Evolutionary conservation across 2,797 vertebrate species (phyloP), one percentile per base, ranked within the genome.

Genomic region (Sebastes umbrosus): DNA sequence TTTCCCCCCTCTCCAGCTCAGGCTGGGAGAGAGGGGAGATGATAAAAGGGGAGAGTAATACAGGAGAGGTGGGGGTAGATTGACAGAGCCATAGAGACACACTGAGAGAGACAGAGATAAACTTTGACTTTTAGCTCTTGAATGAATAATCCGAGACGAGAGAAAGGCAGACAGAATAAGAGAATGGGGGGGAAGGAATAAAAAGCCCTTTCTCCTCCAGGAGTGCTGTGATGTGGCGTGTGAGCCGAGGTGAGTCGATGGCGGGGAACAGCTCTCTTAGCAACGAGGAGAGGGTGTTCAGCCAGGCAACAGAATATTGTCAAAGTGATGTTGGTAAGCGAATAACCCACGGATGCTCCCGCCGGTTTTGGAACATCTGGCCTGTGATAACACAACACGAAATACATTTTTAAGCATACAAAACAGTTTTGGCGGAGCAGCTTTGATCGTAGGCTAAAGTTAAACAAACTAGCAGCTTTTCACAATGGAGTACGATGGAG

Each of bases 91-190:
- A 13, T 27, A 24, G 73, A 78, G 73, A 66, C 74, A 64, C 25
- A 11, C 18, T 4, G 69, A 79, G 64, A 62, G 34, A 77, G 84
- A 72, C 43, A 6, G 62, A 7, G 62, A 86, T 84, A 85, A 84
- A 89, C 88, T 87, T 82, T 87, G 89, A 84, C 90, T 89, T 86
- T 84, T 63, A 80, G 79, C 79, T 84, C 81, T 72, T 58, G 80
- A 24, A 69, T 84, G 84, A 89, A 85, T 82, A 76, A 87, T 87
- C 86, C 54, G 75, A 77, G 80, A 73, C 25, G 24, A 79, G 88
- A 79, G 66, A 71, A 67, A 83, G 78, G 59, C 52, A 77, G 88
- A 82, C 70, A 68, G 80, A 70, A 50, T 2, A 29, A 69, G 57
- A 80, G 78, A 75, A 34, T 1, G 6, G 9, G 1, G 27, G 27